Evolutionary conservation across 2,797 vertebrate species (phyloP).

Genomic region (Ptychobarbus kaznakovi): DNA sequence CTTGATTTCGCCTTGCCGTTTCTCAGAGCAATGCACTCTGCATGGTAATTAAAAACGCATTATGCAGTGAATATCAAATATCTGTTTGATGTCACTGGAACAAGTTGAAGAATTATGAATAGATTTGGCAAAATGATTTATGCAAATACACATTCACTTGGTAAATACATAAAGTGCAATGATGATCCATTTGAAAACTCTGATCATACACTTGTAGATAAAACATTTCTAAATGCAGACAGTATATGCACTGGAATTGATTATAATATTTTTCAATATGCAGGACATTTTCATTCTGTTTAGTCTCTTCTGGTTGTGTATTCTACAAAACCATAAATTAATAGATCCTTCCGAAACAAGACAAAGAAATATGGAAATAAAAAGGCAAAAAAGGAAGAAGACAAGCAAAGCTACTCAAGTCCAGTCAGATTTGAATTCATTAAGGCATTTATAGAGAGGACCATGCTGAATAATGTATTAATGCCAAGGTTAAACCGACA

Average conservation of each 20-base stretch:
- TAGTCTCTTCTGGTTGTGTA: not conserved
- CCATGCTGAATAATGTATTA: constrained; percentile 49
- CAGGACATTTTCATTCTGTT: not conserved
- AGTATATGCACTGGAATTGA: not conserved
- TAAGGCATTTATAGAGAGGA: constrained; percentile 19
- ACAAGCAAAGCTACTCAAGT: not conserved
- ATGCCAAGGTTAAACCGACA: constrained; percentile 37
- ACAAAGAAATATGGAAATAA: not conserved
- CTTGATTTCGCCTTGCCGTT: constrained; percentile 19
- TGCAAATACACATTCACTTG: not conserved
- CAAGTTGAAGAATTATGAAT: constrained; percentile 17
- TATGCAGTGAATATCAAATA: constrained; percentile 38
- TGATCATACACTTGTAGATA: not conserved
- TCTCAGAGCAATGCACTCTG: not conserved
- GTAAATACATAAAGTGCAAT: not conserved
- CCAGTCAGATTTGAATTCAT: constrained; percentile 16
- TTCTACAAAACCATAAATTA: not conserved
- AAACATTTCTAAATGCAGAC: not conserved
- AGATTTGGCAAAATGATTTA: constrained; percentile 3
- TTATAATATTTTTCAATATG: not conserved
- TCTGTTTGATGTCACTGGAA: constrained; percentile 31
- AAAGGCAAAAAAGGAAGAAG: not conserved
- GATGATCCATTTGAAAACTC: constrained; percentile 18
- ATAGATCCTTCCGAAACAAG: not conserved
- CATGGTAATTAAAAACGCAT: constrained; percentile 39